Base-by-base conservation (phyloP, 2,888 invertebrate genomes). In the Acanthosepion lycidas region DNA sequence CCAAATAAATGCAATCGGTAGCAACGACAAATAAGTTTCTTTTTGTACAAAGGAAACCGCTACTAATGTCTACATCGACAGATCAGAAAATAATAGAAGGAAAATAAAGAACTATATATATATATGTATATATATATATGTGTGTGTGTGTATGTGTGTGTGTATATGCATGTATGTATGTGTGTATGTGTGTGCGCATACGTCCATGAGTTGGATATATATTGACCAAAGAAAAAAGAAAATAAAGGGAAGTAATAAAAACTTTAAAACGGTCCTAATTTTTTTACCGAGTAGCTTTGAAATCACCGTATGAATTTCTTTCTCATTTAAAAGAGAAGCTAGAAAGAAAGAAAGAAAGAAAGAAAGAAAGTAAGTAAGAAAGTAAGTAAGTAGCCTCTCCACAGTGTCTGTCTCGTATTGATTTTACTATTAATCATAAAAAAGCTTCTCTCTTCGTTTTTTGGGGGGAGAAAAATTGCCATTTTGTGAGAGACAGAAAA, bases 361-460 rank as follows among this genome's bases (percentile, higher is more conserved):
- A 78, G n/a, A 78, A n/a, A 78, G 78, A 12, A n/a, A n/a, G n/a
- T n/a, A n/a, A n/a, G n/a, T n/a, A n/a, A 78, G n/a, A 78, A 15
- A 78, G n/a, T 28, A 2, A 78, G n/a, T 4, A 23, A 20, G 23
- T 59, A 59, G 59, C 59, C 20, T 59, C 20, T 59, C 42, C 42
- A 23, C 20, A 20, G 59, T 59, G 59, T n/a, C 78, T 78, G 78
- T 78, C 78, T 78, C 78, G 78, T 78, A 78, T 78, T n/a, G 78
- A 78, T 78, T 78, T 78, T 78, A 15, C 78, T n/a, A 78, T 78
- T n/a, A 78, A 78, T 78, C 78, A 78, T 78, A 78, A 78, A 78
- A 33, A 78, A 18, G n/a, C 78, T n/a, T 28, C 15, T n/a, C n/a
- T 78, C 15, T 78, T 78, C n/a, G 6, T n/a, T 15, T n/a, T 59